Base-by-base conservation (phyloP, 2,797 vertebrate genomes). In the Microtus californicus region DNA sequence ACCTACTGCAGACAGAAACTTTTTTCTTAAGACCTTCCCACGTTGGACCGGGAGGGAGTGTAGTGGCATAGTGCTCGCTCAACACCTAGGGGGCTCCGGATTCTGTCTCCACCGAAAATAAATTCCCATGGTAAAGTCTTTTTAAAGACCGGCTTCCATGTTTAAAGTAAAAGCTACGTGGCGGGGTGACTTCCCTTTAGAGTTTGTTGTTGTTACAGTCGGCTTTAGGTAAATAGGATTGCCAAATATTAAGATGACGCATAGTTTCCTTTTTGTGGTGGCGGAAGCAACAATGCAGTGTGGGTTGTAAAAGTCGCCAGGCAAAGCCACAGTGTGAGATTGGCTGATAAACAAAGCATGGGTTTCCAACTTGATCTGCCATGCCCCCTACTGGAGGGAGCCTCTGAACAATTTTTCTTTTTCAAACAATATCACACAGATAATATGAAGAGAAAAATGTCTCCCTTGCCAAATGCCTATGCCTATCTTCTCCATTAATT, bases 371-470 rank as follows among this genome's bases (percentile, higher is more conserved):
- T 86, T 92, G 86, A 37, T 74, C 97, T 93, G 31, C 67, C 19
- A 4, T 67, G 97, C 97, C 97, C 97, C 94, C 97, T 97, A 51
- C 97, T 97, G 97, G 97, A 91, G 21, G 87, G 61, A 83, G 11
- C 74, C 1, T 88, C 69, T 37, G 90, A 92, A 87, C 11, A 37
- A 78, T 73, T 14, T 86, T 79, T 87, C 19, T 77, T 48, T 69
- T 71, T 56, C 61, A 95, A 94, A 89, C 67, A 76, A 37, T 73
- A 51, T 1, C 48, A 63, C 83, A 67, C 13, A 43, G 34, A 83
- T 71, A 79, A 27, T 45, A 71, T 10, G 17, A 43, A 93, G 63
- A 82, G 11, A 56, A 61, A 71, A 85, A 76, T 37, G 13, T 93
- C 14, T 79, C 4, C 45, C 25, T 5, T 59, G 78, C 7, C 56